Base-by-base conservation (phyloP, 2,888 invertebrate species). In the Eupithecia subfuscata region DNA sequence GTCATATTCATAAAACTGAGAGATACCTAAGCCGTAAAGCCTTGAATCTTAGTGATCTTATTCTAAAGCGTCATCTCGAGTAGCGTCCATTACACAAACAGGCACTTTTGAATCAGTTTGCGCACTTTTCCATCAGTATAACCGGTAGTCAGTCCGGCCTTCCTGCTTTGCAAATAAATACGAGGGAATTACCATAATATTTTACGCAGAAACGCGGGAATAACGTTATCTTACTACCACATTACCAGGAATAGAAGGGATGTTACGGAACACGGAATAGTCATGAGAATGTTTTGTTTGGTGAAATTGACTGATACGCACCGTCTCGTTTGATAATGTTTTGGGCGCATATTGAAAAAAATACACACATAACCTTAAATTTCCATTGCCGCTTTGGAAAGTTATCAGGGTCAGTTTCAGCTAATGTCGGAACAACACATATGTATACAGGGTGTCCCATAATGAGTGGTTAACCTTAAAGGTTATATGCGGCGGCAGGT, bases 101-200 rank as follows among this genome's bases (percentile, higher is more conserved):
- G 74, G 72, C 67, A 77, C 45, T 75, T 75, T 68, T 30, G 64
- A 30, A 34, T 34, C 64, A 34, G n/a, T 64, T 30, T 69, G 67
- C 52, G 43, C 40, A 67, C 71, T 45, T 40, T 70, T 71, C n/a
- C 74, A 68, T 69, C 67, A 71, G 68, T 60, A 71, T 71, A 76
- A 71, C 76, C 76, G 73, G 71, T 76, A 71, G 69, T 60, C 45
- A n/a, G 37, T 9, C 40, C 56, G 64, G 71, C 64, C 65, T 60
- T 74, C 67, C 74, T 70, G 73, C 73, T 72, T 73, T 52, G 71
- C 67, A 73, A 75, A 70, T 75, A 77, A 72, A 71, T 74, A 70
- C 56, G 63, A 67, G 67, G 60, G 72, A 25, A 73, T 77, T 77
- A 70, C 64, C 75, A 75, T 75, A 75, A 75, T 45, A 64, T 65